Conservation (phyloP, 2,888 invertebrate species). For the Merodon equestris region DNA sequence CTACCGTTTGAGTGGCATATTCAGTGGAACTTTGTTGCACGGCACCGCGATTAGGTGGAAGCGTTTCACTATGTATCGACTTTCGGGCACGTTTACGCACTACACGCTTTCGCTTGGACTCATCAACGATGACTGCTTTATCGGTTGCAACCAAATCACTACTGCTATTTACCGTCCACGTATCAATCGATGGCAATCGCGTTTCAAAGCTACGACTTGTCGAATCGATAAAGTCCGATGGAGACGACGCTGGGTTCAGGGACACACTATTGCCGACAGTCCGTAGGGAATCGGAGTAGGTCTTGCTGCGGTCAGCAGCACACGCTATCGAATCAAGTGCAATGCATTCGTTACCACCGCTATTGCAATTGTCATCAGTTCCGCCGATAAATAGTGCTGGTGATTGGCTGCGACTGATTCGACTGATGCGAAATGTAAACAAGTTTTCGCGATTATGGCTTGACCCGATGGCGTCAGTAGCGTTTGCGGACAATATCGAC, state of each 20-base stretch:
- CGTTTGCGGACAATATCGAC: conserved; percentile 7
- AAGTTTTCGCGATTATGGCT: conserved; percentile 26
- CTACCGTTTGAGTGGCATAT: conserved; percentile 55
- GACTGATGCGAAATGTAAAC: conserved; percentile 20
- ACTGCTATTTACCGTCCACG: conserved; percentile 16
- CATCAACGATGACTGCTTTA: conserved; percentile 48
- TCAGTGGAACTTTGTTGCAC: conserved; percentile 30
- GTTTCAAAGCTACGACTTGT: not conserved
- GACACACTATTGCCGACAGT: conserved; percentile 28
- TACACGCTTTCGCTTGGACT: conserved; percentile 55
- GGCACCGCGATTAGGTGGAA: not conserved
- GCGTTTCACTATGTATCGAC: conserved; percentile 27
- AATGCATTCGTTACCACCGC: conserved; percentile 11
- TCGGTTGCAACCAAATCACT: conserved; percentile 23
- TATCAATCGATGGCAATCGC: conserved; percentile 29
- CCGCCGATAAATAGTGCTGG: conserved; percentile 12
- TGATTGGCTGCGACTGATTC: conserved; percentile 41
- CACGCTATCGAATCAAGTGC: conserved; percentile 23
- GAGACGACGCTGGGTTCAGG: conserved; percentile 33
- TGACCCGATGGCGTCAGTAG: conserved; percentile 47
- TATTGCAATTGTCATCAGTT: conserved; percentile 51
- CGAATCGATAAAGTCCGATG: conserved; percentile 23
- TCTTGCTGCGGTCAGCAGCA: conserved; percentile 60
- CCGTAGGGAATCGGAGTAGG: not conserved
- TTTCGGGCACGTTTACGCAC: conserved; percentile 60